Evolutionary conservation across 2,113 vertebrate genomes (phyloP).

Genomic region (Glaucomys volans): DNA sequence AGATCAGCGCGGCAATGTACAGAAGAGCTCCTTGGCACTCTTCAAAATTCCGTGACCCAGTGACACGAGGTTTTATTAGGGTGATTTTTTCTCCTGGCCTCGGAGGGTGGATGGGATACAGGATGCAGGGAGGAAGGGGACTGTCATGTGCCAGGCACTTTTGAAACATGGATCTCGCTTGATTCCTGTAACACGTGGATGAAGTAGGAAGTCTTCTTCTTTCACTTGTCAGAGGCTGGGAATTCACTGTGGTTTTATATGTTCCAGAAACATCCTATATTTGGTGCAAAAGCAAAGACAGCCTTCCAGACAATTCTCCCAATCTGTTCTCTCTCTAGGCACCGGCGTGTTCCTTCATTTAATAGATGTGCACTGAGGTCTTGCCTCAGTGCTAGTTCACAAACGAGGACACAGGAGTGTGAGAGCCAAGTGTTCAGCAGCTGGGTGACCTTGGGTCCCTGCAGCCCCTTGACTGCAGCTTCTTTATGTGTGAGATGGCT

Average conservation of each 20-base stretch:
- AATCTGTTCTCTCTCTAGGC: background rate
- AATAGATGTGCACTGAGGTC: background rate
- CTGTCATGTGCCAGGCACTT: background rate
- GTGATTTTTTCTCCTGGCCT: slow-evolving; percentile 1
- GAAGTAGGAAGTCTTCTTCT: background rate
- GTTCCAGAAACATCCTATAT: background rate
- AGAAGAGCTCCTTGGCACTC: background rate
- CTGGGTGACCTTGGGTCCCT: background rate
- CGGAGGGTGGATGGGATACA: background rate
- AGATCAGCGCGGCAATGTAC: background rate
- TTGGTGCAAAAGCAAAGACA: background rate
- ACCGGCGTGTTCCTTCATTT: background rate
- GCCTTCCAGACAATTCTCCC: background rate
- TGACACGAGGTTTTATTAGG: background rate
- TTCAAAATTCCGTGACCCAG: background rate
- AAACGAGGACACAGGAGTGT: background rate
- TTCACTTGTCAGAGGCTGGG: background rate
- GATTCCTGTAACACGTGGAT: background rate
- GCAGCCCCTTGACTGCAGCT: background rate
- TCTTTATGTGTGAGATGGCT: background rate
- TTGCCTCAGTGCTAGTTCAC: background rate
- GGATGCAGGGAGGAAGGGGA: background rate
- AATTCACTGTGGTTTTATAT: background rate
- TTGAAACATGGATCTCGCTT: background rate
- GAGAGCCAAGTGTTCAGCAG: background rate